Evolutionary conservation across 2,888 invertebrate genomes (phyloP).

Genomic region (Brenthis ino): DNA sequence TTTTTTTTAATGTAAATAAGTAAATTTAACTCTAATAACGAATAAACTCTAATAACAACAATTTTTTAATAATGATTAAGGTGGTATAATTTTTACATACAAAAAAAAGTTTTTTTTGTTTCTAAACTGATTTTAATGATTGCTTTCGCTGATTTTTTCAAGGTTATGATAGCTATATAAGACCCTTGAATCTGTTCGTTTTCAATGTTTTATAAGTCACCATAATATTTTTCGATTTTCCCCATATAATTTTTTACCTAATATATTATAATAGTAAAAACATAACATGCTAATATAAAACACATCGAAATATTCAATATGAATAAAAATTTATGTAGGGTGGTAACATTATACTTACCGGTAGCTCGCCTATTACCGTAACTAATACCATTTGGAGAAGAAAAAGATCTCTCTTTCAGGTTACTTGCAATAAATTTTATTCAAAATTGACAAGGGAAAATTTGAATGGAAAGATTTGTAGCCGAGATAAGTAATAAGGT

Average conservation of each 20-base stretch:
- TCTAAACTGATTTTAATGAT: too few relatives aligned
- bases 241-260: too few relatives aligned
- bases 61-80: too few relatives aligned
- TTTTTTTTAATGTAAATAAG: too few relatives aligned
- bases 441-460: conserved; percentile 14
- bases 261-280: background rate
- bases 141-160: too few relatives aligned
- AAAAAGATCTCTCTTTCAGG: conserved; percentile 12
- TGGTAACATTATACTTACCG: conserved; percentile 19
- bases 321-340: conserved; percentile 21
- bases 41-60: too few relatives aligned
- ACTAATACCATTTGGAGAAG: conserved; percentile 21
- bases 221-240: background rate
- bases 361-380: conserved; percentile 18
- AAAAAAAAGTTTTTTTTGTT: too few relatives aligned
- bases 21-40: too few relatives aligned
- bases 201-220: too few relatives aligned
- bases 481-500: conserved; percentile 9
- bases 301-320: conserved; percentile 13
- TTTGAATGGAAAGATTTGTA: conserved; percentile 16
- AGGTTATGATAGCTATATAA: too few relatives aligned
- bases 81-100: too few relatives aligned
- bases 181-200: too few relatives aligned
- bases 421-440: conserved; percentile 9
- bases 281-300: conserved; percentile 5